A percentile compares a stretch with the other conserved stretches of the same genome.
phyloP scores from a whole-genome alignment of 1,140 invertebrate genomes.

The Brachionus paranguensis region DNA sequence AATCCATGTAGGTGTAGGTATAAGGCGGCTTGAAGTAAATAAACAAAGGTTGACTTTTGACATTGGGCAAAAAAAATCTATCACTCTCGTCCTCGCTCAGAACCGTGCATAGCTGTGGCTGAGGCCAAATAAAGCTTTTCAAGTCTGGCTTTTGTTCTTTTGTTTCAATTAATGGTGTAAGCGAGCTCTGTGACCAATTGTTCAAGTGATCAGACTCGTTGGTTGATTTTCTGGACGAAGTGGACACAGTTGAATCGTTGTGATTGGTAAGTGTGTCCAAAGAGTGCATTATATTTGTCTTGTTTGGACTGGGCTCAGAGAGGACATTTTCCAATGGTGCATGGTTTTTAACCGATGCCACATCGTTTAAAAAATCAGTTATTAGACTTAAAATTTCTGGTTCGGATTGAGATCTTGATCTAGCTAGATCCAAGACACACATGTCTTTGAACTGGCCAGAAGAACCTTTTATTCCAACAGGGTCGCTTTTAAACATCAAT shows the following conservation, averaged over 20 bases:
- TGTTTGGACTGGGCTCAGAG: background rate
- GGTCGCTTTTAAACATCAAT: slow-evolving; percentile 9
- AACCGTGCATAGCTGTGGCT: background rate
- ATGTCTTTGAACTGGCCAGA: background rate
- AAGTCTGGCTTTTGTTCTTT: background rate
- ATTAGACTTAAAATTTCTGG: slow-evolving; percentile 22
- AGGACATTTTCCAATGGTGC: background rate
- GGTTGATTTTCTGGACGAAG: background rate
- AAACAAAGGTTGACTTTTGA: slow-evolving; percentile 11
- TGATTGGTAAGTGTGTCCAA: background rate
- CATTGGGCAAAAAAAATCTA: slow-evolving; percentile 13
- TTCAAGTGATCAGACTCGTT: slow-evolving; percentile 12
- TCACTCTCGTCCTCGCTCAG: background rate
- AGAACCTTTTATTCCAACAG: background rate
- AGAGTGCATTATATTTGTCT: background rate
- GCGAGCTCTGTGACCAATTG: background rate
- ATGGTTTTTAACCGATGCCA: background rate
- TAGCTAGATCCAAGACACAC: background rate
- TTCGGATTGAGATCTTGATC: background rate
- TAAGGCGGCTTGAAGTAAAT: slow-evolving; percentile 34
- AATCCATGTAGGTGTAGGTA: slow-evolving; percentile 34
- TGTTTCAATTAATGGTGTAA: background rate
- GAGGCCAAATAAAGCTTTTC: slow-evolving; percentile 9
- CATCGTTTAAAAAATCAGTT: slow-evolving; percentile 16
- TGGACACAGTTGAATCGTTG: background rate